Base-by-base conservation (phyloP, 2,113 vertebrate genomes). In the Neotragus pygmaeus region DNA sequence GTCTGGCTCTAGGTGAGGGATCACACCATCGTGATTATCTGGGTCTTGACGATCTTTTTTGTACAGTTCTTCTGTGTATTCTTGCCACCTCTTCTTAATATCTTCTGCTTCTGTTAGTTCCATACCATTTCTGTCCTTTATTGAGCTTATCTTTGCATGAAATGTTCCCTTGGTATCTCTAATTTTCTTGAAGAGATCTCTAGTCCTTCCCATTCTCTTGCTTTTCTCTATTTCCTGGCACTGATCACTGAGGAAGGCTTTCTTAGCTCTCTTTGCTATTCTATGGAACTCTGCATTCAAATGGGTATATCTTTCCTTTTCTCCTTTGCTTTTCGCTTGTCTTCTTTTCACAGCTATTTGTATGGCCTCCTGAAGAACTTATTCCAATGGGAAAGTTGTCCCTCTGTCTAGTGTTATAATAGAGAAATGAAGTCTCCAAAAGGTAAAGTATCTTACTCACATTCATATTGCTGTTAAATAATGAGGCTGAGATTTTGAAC, bases 351-450 rank as follows among this genome's bases (percentile, higher is more conserved):
- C 9, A 70, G 66, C 19, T 70, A 70, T 70, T 70, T 70, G n/a
- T 70, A 70, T 39, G 66, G 66, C 19, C 66, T 39, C 87, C 75
- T 93, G 43, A 90, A 91, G 60, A 91, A 77, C 51, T 45, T 77
- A 27, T 92, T 88, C 58, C 62, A 60, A 3, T 49, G 36, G 92
- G 60, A 55, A 92, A 92, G 78, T 33, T 92, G 73, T 81, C 21
- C 36, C 2, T 62, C 78, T 36, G 21, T 47, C 62, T 94, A 47
- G 33, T 64, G 10, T 88, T 88, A 78, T 14, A 77, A 81, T 23
- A 94, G 84, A 78, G 58, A 96, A 97, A 89, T 47, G 28, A 73
- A 77, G 77, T 93, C 85, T 94, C 85, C 64, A 92, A 94, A 96
- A 96, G 36, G 9, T 47, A 14, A 86, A 91, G 47, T 64, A n/a